A percentile compares a stretch with the other conserved stretches of the same genome.
Conservation (phyloP, 2,797 vertebrate species). For the Aulostomus chinensis region DNA sequence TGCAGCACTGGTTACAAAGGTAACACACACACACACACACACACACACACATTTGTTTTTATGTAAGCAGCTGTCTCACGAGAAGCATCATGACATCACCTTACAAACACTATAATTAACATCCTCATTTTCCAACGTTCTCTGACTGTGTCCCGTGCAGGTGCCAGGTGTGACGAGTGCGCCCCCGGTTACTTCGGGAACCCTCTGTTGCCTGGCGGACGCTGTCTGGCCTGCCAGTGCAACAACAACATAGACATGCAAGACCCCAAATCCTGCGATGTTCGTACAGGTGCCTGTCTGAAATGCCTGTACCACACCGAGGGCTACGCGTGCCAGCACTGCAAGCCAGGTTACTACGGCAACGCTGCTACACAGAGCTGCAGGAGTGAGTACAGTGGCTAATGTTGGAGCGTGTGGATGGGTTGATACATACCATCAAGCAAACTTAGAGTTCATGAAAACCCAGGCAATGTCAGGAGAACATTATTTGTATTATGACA, state of each 20-base stretch:
- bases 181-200: conserved; percentile 90
- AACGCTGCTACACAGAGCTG: conserved; percentile 88
- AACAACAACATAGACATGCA: conserved; percentile 91
- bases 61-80: not conserved
- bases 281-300: conserved; percentile 82
- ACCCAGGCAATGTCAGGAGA: too few species aligned
- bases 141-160: conserved; percentile 56
- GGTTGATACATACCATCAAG: too few species aligned
- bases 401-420: too few species aligned
- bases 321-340: conserved; percentile 86
- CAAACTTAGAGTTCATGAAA: too few species aligned
- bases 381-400: conserved; percentile 85
- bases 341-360: conserved; percentile 89
- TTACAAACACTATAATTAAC: conserved; percentile 32
- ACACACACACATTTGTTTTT: conserved; percentile 27
- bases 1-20: conserved; percentile 91
- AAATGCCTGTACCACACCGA: conserved; percentile 91
- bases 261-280: conserved; percentile 87
- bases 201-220: conserved; percentile 82
- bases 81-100: not conserved
- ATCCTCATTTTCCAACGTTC: not conserved
- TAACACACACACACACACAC: conserved; percentile 48
- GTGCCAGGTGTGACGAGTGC: conserved; percentile 89
- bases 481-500: too few species aligned
- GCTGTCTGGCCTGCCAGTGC: conserved; percentile 88